Conservation (phyloP, 1,140 invertebrate genomes). For the Drosophila repleta region DNA sequence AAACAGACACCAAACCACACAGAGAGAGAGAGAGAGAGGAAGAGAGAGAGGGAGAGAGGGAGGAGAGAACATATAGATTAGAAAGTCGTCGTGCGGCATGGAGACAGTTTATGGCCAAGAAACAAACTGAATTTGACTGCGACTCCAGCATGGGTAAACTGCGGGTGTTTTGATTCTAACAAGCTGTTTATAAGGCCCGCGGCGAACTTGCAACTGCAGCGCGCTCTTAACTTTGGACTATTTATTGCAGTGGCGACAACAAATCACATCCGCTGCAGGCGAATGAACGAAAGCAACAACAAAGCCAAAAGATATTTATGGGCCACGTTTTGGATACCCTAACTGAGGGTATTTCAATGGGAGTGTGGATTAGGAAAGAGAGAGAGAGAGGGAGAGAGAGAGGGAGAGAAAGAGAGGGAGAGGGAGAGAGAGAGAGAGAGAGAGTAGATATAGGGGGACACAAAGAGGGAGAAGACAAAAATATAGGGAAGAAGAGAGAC, state of each 20-base stretch:
- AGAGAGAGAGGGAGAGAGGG: constrained; percentile 2
- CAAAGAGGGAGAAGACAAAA: not conserved
- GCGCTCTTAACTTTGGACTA: constrained; percentile 29
- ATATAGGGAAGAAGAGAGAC: not conserved
- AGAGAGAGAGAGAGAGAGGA: constrained; percentile 3
- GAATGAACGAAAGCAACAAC: constrained; percentile 42
- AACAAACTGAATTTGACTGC: constrained; percentile 1
- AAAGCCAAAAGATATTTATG: constrained; percentile 36
- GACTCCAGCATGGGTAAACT: constrained; percentile 7
- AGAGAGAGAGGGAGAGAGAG: not conserved
- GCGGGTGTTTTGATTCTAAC: constrained; percentile 53
- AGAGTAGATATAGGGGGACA: not conserved
- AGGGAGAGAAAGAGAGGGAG: not conserved
- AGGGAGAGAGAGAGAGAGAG: not conserved
- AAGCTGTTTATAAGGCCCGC: constrained; percentile 60
- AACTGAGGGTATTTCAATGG: not conserved
- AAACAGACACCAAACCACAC: constrained; percentile 9
- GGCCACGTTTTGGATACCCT: constrained; percentile 15
- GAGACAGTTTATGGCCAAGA: constrained; percentile 32
- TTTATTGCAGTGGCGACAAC: constrained; percentile 59
- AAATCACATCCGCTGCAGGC: constrained; percentile 47
- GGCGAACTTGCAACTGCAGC: constrained; percentile 64
- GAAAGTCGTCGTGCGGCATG: constrained; percentile 55
- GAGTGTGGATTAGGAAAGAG: too few relatives aligned
- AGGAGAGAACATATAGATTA: constrained; percentile 52